phyloP scores from a whole-genome alignment of 2,797 vertebrate genomes.

The Chaetodon trifasciatus region DNA sequence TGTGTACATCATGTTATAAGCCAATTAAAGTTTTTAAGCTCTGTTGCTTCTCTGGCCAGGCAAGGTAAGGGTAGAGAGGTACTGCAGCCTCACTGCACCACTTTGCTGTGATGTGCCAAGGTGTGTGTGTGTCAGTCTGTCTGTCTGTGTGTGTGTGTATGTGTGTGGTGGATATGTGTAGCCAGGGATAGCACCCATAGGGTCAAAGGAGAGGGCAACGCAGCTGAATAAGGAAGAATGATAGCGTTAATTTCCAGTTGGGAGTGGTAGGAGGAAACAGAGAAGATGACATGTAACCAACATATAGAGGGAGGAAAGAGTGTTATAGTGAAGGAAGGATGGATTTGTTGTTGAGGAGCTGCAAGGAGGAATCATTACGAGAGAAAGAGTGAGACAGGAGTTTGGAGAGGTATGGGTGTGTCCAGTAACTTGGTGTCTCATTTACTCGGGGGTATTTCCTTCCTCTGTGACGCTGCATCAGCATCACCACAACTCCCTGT shows the following conservation, averaged over 20 bases:
- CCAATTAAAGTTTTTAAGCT: conserved; percentile 69
- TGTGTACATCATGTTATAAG: conserved; percentile 28
- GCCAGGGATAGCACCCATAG: neutral
- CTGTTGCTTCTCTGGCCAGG: conserved; percentile 64
- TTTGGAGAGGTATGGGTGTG: neutral
- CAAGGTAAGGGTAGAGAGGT: conserved; percentile 45
- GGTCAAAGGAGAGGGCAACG: conserved; percentile 23
- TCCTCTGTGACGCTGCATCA: conserved; percentile 50
- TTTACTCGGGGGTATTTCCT: conserved; percentile 48
- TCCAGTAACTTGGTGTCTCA: conserved; percentile 17
- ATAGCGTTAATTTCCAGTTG: neutral
- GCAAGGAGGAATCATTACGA: neutral
- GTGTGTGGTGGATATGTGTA: conserved; percentile 30
- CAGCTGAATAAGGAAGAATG: neutral
- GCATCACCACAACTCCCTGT: conserved; percentile 38
- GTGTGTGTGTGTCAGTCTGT: conserved; percentile 19
- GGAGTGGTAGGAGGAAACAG: neutral
- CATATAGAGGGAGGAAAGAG: neutral
- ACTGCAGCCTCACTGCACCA: conserved; percentile 77
- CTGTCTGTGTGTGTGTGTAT: conserved; percentile 21
- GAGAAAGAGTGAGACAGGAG: neutral
- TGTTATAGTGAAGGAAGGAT: neutral
- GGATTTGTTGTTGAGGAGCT: neutral
- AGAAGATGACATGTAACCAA: neutral
- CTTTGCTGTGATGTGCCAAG: conserved; percentile 63